Conservation (phyloP, 2,113 vertebrate species). For the Spea bombifrons region DNA sequence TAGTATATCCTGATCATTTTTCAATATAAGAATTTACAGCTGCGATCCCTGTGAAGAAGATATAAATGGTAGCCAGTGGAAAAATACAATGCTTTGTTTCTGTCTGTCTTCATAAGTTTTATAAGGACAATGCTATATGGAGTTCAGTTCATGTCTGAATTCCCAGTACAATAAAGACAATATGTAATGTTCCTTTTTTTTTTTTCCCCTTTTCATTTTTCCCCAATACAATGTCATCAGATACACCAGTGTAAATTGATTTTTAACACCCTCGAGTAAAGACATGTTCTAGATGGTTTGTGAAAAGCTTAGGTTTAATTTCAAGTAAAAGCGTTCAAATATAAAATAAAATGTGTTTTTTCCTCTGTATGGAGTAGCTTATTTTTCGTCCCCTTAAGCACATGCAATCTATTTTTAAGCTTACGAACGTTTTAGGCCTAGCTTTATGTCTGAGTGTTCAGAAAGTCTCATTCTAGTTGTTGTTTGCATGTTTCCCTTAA, state of each 20-base stretch:
- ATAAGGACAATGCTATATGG: not conserved
- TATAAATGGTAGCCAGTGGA: not conserved
- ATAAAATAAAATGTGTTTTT: not conserved
- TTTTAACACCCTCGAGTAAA: slow-evolving; percentile 6
- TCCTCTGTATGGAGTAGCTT: not conserved
- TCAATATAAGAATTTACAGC: no score
- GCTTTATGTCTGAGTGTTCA: no score
- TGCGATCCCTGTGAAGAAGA: no score
- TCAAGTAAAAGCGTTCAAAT: not conserved
- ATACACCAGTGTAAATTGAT: slow-evolving; percentile 4
- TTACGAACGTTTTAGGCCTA: no score
- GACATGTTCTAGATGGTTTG: not conserved
- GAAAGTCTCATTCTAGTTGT: no score
- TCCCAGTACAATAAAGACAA: slow-evolving; percentile 8
- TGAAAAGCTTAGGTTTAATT: not conserved
- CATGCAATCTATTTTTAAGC: not conserved
- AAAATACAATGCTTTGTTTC: not conserved
- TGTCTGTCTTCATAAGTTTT: not conserved
- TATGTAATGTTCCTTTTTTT: not conserved
- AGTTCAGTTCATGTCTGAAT: slow-evolving; percentile 5
- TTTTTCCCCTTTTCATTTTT: not conserved
- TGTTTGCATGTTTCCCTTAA: no score
- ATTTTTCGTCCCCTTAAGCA: not conserved
- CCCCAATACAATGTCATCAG: not conserved
- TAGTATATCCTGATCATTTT: no score